These are phyloP conservation scores for Dipodomys spectabilis DNA, from an alignment of 2,113 vertebrate genomes.

Conservation along the genomic window DNA sequence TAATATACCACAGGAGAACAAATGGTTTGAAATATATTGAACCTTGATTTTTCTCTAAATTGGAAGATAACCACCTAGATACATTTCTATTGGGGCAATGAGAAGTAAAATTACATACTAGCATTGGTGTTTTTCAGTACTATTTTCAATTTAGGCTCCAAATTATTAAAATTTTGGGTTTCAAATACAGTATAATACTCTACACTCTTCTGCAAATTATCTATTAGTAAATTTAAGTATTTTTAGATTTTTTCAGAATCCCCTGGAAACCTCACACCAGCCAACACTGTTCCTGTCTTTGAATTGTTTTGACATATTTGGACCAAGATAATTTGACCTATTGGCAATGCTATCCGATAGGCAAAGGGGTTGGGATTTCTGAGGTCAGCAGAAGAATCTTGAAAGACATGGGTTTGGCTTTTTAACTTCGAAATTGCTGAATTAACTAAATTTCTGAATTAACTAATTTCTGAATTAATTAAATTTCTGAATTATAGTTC, in stretches of 20 bases:
- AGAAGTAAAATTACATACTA: constrained; percentile 45
- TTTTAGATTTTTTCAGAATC: constrained; percentile 52
- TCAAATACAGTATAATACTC: constrained; percentile 37
- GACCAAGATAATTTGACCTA: constrained; percentile 50
- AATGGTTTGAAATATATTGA: constrained; percentile 43
- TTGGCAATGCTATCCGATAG: constrained; percentile 51
- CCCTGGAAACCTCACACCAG: constrained; percentile 59
- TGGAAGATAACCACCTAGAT: constrained; percentile 14
- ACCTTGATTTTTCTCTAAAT: constrained; percentile 29
- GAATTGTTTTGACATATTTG: constrained; percentile 71
- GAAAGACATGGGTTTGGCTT: not conserved
- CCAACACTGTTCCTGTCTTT: constrained; percentile 4
- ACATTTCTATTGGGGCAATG: not conserved
- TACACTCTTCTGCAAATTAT: constrained; percentile 62
- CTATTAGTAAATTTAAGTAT: constrained; percentile 65
- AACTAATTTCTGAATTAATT: not conserved
- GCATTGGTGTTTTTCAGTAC: not conserved
- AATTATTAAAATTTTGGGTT: constrained; percentile 66
- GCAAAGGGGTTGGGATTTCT: not conserved
- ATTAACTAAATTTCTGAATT: not conserved
- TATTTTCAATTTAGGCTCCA: constrained; percentile 57
- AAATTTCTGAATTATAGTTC: not conserved
- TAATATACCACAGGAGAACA: constrained; percentile 12
- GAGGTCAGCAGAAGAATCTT: constrained; percentile 66
- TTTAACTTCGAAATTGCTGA: constrained; percentile 23